These are phyloP conservation scores for Tipula unca DNA, from an alignment of 2,888 invertebrate species.

Conservation along the genomic window DNA sequence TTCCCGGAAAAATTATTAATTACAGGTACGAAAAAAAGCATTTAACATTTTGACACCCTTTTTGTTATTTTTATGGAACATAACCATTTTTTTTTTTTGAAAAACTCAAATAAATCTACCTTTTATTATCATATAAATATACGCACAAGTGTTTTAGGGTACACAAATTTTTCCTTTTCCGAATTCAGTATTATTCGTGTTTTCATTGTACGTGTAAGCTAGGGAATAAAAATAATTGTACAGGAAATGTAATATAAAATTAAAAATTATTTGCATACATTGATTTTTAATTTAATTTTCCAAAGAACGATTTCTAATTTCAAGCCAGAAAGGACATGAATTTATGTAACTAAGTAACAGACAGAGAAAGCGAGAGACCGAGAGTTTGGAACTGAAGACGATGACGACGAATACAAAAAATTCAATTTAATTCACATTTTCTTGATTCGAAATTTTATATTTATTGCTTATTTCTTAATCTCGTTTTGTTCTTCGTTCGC, in stretches of 20 bases:
- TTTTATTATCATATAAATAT: not conserved
- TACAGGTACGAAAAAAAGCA: not conserved
- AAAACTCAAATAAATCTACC: not conserved
- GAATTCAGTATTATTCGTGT: not conserved
- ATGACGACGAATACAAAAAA: not conserved
- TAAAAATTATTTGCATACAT: not conserved
- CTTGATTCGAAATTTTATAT: not conserved
- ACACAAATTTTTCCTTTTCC: not conserved
- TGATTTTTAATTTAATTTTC: slow-evolving; percentile 14
- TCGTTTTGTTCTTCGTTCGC: not conserved
- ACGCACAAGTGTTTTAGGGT: not conserved
- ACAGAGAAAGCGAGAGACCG: not conserved
- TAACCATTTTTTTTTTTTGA: not conserved
- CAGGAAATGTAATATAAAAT: not conserved
- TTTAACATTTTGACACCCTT: not conserved
- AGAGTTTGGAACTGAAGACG: not conserved
- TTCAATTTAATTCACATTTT: not conserved
- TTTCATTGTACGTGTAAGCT: not conserved
- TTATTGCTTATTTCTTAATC: not conserved
- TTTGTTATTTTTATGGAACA: not conserved
- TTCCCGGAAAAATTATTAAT: not conserved
- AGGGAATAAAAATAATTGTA: not conserved
- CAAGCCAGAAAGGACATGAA: not conserved
- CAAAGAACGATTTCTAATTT: not conserved
- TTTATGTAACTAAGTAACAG: not conserved